These are phyloP conservation scores for Gambelia wislizenii DNA, from an alignment of 2,797 vertebrate species.

Conservation along the genomic window DNA sequence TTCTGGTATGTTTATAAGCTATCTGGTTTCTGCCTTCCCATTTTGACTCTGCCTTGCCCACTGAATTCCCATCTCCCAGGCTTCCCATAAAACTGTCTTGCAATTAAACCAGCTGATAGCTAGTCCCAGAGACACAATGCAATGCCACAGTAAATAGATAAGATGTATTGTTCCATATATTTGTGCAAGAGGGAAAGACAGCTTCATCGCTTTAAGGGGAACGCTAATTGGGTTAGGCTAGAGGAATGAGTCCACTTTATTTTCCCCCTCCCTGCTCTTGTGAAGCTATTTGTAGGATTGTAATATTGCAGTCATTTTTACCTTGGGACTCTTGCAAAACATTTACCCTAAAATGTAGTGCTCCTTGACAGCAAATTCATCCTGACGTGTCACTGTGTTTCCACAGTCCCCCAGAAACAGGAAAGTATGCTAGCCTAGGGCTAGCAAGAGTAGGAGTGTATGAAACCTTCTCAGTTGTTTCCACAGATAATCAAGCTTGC, in stretches of 20 bases:
- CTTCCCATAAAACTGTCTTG: conserved; percentile 45
- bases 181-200: conserved; percentile 48
- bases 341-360: conserved; percentile 27
- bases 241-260: conserved; percentile 39
- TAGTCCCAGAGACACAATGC: conserved; percentile 54
- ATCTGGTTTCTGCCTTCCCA: conserved; percentile 58
- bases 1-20: conserved; percentile 67
- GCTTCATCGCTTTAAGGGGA: conserved; percentile 54
- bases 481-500: not conserved
- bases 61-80: conserved; percentile 50
- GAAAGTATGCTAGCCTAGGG: not conserved
- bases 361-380: conserved; percentile 1
- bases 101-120: conserved; percentile 61
- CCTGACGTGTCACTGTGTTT: conserved; percentile 43
- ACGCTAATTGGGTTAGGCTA: conserved; percentile 58
- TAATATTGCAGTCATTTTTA: conserved; percentile 44
- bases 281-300: conserved; percentile 39
- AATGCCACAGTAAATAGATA: conserved; percentile 54
- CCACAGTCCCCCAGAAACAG: conserved; percentile 48
- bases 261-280: conserved; percentile 40
- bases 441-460: too few relatives aligned
- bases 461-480: not conserved
- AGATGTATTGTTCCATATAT: conserved; percentile 56
- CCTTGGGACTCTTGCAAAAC: conserved; percentile 34
- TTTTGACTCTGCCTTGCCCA: conserved; percentile 31